A percentile compares a stretch with the other conserved stretches of the same genome.
phyloP scores from a whole-genome alignment of 2,888 invertebrate species.

The Celastrina argiolus region DNA sequence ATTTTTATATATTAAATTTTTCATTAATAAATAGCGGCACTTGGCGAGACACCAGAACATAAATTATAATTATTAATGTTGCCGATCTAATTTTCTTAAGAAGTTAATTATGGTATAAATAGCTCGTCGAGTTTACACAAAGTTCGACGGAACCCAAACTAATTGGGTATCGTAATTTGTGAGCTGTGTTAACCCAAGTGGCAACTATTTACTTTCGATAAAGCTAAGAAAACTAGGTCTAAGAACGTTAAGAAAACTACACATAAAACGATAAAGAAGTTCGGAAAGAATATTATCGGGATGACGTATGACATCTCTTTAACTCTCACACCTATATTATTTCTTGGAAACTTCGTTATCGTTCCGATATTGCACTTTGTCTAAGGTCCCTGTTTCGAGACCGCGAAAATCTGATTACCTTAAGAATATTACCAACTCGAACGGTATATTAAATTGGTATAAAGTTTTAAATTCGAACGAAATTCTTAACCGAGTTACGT shows the following conservation, averaged over 20 bases:
- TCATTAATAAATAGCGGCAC: no score
- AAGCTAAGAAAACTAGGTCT: slow-evolving; percentile 65
- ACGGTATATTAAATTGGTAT: slow-evolving; percentile 54
- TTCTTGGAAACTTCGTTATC: no score
- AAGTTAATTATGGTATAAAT: slow-evolving; percentile 26
- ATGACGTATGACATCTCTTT: no score
- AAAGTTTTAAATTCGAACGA: slow-evolving; percentile 45
- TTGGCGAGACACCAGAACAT: not conserved
- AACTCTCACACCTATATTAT: no score
- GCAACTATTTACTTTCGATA: slow-evolving; percentile 59
- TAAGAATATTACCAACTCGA: slow-evolving; percentile 62
- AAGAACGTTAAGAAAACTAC: no score
- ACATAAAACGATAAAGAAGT: no score
- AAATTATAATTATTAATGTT: not conserved
- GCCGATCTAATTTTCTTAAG: not conserved
- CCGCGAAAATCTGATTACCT: slow-evolving; percentile 66
- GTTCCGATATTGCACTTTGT: no score
- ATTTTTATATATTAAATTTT: no score
- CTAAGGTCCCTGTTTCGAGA: slow-evolving; percentile 62
- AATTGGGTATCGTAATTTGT: slow-evolving; percentile 51
- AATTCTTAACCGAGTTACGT: slow-evolving; percentile 39
- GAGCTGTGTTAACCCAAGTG: slow-evolving; percentile 51
- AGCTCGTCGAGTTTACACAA: slow-evolving; percentile 32
- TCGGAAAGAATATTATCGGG: no score
- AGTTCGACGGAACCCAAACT: slow-evolving; percentile 37